Base-by-base conservation (phyloP, 2,888 invertebrate species). In the Eumacrocentrus americanus region DNA sequence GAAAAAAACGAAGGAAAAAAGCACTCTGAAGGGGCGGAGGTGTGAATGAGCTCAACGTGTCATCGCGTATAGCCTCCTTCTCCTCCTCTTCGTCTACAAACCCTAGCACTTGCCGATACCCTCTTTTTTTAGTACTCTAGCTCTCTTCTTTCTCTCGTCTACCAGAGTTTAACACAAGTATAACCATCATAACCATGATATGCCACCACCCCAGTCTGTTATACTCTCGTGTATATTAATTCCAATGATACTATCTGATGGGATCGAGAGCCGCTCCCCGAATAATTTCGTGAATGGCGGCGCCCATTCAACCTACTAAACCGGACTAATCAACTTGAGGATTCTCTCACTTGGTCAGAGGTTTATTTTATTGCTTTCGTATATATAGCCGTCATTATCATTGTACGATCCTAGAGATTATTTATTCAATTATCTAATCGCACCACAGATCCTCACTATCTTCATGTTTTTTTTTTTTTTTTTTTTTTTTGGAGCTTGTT, bases 21-120 rank as follows among this genome's bases (percentile, higher is more conserved):
- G 14, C 37, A 14, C 51, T 56, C 12, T 67, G 64, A 66, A 69
- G 66, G 70, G 71, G 71, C 70, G 71, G 71, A 79, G 77, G 78
- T 77, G 78, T 72, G 77, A 79, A 79, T 71, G 73, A 73, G 69
- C 59, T 63, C 63, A 66, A 69, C 70, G 65, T 72, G 72, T 71
- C 68, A 69, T 58, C 61, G 46, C 18, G 16, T 58, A 53, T 53
- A 29, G 29, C 54, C 55, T 55, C 54, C 47, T 46, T 48, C 38
- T 38, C n/a, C n/a, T n/a, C n/a, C n/a, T n/a, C n/a, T n/a, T n/a
- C n/a, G n/a, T n/a, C n/a, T n/a, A n/a, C n/a, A n/a, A n/a, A 12
- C 48, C 38, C 34, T 37, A 29, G 20, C 47, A 35, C 34, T 47
- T 42, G 42, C 11, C 53, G 54, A 40, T 56, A 18, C 42, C 20